These are phyloP conservation scores for Amphipyra berbera DNA, from an alignment of 2,888 invertebrate species.

Conservation along the genomic window DNA sequence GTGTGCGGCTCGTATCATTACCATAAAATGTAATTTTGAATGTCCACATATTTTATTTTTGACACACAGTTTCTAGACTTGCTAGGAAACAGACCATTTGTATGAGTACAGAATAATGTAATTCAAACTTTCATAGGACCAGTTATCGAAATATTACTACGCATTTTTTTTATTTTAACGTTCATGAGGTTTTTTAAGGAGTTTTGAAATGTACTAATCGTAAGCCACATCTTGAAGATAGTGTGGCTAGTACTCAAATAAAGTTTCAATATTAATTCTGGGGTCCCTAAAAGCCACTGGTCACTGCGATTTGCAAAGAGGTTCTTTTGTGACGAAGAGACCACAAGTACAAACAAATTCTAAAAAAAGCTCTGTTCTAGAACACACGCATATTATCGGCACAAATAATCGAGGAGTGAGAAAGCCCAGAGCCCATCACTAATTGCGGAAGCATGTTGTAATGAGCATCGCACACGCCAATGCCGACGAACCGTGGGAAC, in stretches of 20 bases:
- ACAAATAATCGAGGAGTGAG: constrained; percentile 64
- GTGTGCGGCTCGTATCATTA: constrained; percentile 35
- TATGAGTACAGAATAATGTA: constrained; percentile 16
- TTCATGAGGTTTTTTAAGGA: no score
- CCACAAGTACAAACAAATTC: background rate
- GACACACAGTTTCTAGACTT: constrained; percentile 31
- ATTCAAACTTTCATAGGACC: no score
- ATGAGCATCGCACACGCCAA: constrained; percentile 84
- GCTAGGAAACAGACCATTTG: constrained; percentile 5
- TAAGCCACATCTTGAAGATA: no score
- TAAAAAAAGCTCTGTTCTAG: constrained; percentile 6
- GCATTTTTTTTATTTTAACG: no score
- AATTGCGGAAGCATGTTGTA: constrained; percentile 84
- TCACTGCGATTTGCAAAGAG: no score
- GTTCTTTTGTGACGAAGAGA: no score
- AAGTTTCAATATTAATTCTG: no score
- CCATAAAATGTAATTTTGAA: constrained; percentile 41
- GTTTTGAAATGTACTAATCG: no score
- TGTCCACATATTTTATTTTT: constrained; percentile 35
- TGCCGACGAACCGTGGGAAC: constrained; percentile 68
- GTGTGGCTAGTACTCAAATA: no score
- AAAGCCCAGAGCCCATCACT: constrained; percentile 77
- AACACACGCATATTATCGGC: constrained; percentile 36
- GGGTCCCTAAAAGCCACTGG: no score
- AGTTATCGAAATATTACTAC: no score